phyloP scores from a whole-genome alignment of 2,797 vertebrate species.

The Morelia viridis region DNA sequence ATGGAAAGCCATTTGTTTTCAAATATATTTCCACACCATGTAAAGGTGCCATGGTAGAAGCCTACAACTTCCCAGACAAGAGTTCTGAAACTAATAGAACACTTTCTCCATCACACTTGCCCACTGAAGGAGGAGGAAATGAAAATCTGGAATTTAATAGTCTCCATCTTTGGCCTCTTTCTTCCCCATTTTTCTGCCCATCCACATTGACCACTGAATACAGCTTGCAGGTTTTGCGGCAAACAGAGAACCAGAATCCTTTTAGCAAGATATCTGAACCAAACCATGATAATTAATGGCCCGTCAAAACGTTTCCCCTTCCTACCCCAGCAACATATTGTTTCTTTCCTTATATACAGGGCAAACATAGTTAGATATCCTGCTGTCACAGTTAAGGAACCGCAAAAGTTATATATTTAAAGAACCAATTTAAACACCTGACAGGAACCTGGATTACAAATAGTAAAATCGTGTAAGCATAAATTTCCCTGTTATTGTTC shows the following conservation, averaged over 20 bases:
- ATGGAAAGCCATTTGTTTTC: constrained; percentile 4
- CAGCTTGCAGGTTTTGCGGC: neutral
- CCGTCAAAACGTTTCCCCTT: neutral
- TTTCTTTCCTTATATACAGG: neutral
- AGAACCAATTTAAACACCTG: neutral
- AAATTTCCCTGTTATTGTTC: neutral
- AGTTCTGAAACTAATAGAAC: neutral
- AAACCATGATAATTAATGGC: neutral
- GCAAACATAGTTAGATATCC: neutral
- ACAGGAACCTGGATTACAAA: neutral
- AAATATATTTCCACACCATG: neutral
- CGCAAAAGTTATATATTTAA: neutral
- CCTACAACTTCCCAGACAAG: neutral
- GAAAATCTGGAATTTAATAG: constrained; percentile 12
- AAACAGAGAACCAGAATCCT: neutral
- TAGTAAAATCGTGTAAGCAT: neutral
- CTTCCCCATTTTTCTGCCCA: neutral
- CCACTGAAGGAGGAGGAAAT: neutral
- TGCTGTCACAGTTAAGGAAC: neutral
- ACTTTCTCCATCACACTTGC: neutral
- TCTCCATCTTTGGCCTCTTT: neutral
- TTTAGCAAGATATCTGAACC: neutral
- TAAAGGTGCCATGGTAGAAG: neutral
- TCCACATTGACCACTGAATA: neutral
- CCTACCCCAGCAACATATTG: neutral